Evolutionary conservation across 2,888 invertebrate species (phyloP).

Genomic region (Meta bourneti): DNA sequence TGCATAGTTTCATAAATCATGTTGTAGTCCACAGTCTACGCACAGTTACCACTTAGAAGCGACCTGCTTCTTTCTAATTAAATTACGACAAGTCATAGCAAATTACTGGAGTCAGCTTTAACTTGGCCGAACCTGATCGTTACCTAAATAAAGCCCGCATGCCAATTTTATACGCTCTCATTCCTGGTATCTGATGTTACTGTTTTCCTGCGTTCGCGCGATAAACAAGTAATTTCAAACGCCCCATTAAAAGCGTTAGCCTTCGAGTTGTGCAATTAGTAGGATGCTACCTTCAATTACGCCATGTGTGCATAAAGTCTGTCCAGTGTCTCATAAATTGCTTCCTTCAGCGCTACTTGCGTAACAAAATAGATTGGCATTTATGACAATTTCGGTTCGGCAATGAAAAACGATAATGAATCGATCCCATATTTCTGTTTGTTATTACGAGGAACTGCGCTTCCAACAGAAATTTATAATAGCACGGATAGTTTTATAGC

Average conservation of each 20-base stretch:
- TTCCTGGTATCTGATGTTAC: slow-evolving; percentile 21
- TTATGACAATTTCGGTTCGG: neutral
- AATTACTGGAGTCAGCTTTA: slow-evolving; percentile 2
- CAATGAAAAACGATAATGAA: neutral
- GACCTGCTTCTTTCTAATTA: slow-evolving; percentile 11
- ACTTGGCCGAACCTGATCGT: slow-evolving; percentile 23
- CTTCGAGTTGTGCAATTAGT: neutral
- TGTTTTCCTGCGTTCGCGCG: slow-evolving; percentile 5
- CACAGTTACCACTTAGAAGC: too few species aligned
- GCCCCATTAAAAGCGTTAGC: neutral
- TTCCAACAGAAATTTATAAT: neutral
- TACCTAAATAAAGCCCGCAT: slow-evolving; percentile 34
- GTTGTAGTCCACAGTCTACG: too few species aligned
- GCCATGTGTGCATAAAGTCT: neutral
- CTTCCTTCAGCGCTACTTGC: neutral
- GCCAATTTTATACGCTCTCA: neutral
- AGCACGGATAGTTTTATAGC: neutral
- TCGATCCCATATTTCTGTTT: neutral
- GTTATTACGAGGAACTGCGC: too few species aligned
- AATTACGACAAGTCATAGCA: neutral
- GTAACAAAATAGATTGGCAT: neutral
- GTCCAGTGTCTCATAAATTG: neutral
- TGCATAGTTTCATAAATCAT: neutral
- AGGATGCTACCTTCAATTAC: neutral
- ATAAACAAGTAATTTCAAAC: slow-evolving; percentile 14